Conservation (phyloP, 2,113 vertebrate genomes). For the Mustela lutreola region DNA sequence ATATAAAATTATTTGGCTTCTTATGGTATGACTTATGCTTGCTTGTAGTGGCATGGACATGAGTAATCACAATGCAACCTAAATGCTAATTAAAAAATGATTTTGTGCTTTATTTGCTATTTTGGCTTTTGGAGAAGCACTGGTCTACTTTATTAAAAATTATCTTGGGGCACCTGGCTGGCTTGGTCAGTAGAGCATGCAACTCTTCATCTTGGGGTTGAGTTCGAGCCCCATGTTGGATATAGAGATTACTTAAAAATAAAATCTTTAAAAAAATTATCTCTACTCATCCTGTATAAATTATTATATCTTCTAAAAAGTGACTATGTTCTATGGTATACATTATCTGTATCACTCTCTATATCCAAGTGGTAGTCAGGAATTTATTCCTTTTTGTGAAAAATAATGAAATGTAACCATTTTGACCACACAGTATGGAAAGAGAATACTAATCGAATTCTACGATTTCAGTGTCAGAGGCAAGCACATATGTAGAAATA, state of each 20-base stretch:
- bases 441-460: neutral
- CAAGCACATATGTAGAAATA: neutral
- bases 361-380: neutral
- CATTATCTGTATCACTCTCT: neutral
- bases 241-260: neutral
- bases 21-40: neutral
- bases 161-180: neutral
- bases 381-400: neutral
- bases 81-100: neutral
- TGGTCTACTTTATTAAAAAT: neutral
- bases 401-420: neutral
- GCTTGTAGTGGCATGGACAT: neutral
- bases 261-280: neutral
- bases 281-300: neutral
- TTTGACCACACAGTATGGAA: neutral
- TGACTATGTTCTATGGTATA: neutral
- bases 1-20: neutral
- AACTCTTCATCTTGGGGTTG: neutral
- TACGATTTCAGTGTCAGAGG: accelerated
- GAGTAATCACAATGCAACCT: neutral
- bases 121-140: neutral
- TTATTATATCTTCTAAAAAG: neutral
- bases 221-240: neutral
- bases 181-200: neutral
- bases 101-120: neutral